Evolutionary conservation across 2,113 vertebrate species (phyloP).

Genomic region (Apeltes quadracus): DNA sequence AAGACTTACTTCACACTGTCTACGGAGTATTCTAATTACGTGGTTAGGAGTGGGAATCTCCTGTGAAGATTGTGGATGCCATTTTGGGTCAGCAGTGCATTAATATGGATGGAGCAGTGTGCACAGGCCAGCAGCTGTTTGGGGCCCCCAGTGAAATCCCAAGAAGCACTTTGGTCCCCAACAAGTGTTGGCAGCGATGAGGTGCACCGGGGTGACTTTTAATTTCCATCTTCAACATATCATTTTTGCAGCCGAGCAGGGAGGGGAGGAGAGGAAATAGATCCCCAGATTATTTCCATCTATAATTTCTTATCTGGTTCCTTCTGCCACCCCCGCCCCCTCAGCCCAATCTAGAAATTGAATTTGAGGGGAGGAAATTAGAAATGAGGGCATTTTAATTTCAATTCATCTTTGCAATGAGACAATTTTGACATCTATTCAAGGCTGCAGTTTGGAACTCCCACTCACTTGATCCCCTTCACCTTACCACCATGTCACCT

Average conservation of each 20-base stretch:
- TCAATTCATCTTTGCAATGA: constrained; percentile 60
- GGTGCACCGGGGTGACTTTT: constrained; percentile 68
- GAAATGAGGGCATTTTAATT: constrained; percentile 71
- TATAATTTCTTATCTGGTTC: constrained; percentile 74
- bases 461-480: constrained; percentile 43
- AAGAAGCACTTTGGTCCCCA: constrained; percentile 55
- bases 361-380: constrained; percentile 71
- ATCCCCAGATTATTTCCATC: constrained; percentile 74
- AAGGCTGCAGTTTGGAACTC: constrained; percentile 33
- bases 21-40: neutral
- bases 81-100: constrained; percentile 66
- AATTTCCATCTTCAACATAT: constrained; percentile 70
- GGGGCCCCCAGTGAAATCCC: constrained; percentile 45
- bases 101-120: constrained; percentile 62
- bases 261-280: constrained; percentile 57
- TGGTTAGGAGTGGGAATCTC: constrained; percentile 20
- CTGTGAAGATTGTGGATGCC: constrained; percentile 33
- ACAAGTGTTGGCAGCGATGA: constrained; percentile 67
- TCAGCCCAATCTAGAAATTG: constrained; percentile 65
- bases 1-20: neutral
- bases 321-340: constrained; percentile 26
- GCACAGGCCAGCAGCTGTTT: constrained; percentile 58
- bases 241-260: constrained; percentile 62
- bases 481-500: constrained; percentile 58
- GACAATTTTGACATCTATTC: constrained; percentile 49